These are phyloP conservation scores for Coturnix japonica DNA, from an alignment of 2,113 vertebrate species.

Conservation along the genomic window DNA sequence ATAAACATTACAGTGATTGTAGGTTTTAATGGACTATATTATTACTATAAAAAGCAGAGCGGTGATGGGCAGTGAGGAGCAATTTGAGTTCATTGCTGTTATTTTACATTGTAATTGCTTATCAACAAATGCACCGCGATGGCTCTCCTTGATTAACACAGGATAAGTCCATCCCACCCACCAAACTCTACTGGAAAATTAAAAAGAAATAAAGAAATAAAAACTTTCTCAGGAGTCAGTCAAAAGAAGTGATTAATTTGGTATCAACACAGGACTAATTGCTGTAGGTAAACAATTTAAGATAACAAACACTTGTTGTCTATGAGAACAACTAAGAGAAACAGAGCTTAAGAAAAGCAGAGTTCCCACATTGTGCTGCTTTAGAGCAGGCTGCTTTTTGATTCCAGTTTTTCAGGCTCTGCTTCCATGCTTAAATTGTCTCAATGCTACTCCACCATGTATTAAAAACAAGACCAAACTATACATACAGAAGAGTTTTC, in stretches of 20 bases:
- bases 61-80: slow-evolving; percentile 76
- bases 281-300: not conserved
- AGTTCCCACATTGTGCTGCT: not conserved
- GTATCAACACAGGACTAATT: not conserved
- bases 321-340: not conserved
- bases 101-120: slow-evolving; percentile 75
- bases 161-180: not conserved
- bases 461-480: not conserved
- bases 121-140: not conserved
- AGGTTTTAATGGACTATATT: slow-evolving; percentile 80
- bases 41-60: slow-evolving; percentile 69
- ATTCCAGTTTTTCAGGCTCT: not conserved
- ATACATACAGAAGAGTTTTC: not conserved
- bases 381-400: not conserved
- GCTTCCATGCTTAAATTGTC: not conserved
- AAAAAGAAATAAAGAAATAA: not conserved
- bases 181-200: not conserved
- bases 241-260: not conserved
- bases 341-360: not conserved
- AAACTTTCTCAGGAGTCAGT: slow-evolving; percentile 9
- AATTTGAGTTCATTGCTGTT: slow-evolving; percentile 72
- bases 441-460: not conserved
- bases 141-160: slow-evolving; percentile 5
- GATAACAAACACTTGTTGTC: not conserved
- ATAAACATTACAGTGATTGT: slow-evolving; percentile 82